Base-by-base conservation (phyloP, 2,888 invertebrate genomes). In the Idaea straminata region DNA sequence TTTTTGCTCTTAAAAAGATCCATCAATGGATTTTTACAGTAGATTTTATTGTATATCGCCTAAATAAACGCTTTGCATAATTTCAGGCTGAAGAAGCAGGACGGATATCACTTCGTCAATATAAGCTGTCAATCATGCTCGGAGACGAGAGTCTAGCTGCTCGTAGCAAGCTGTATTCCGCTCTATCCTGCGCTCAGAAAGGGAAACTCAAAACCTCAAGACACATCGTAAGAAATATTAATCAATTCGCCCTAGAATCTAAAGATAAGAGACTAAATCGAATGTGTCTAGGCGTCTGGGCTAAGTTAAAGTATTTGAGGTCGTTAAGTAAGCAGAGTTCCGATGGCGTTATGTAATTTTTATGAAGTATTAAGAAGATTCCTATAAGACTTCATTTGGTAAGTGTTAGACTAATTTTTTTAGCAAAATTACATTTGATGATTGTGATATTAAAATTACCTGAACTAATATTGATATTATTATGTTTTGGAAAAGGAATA, bases 241-340 rank as follows among this genome's bases (percentile, higher is more conserved):
- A 87, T 13, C 74, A 72, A 1, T 92, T 88, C 62, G 92, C 93
- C 0, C 80, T 86, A 61, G 66, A 71, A 13, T 88, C 91, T 0
- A 86, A 92, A 4, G 97, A 98, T 81, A 88, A 86, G 63, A 93
- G 96, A 62, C 89, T 98, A 62, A 88, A 95, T 62, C 94, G 95
- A 71, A 98, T 98, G 97, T 97, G 98, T 81, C 94, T 94, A 71
- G 98, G 98, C 59, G 96, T 98, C 66, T 98, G 98, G 97, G 94
- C 96, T 0, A 97, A 97, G 78, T 87, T 97, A 38, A 95, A 95
- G 74, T 96, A 96, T 77, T 80, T 92, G 70, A 84, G 84, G 66
- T 74, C 73, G 35, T 67, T 47, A 10, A 47, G 13, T 6, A 47
- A 47, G 13, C 7, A 47, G 10, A 47, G 13, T 25, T 25, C 25